Conservation (phyloP, 2,888 invertebrate species). For the Bellardia pandia region DNA sequence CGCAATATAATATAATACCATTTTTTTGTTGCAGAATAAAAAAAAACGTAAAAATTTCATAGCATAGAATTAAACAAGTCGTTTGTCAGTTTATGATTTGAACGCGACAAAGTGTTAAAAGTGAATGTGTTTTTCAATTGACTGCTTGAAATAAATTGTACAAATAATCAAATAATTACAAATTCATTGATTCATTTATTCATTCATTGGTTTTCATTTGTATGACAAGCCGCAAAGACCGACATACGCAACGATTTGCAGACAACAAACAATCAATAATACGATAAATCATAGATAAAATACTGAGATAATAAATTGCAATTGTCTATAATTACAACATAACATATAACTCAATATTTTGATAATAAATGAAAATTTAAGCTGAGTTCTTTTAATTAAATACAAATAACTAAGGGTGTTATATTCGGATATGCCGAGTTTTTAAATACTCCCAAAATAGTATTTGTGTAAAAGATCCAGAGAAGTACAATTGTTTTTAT, state of each 20-base stretch:
- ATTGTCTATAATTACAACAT: conserved; percentile 44
- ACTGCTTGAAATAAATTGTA: conserved; percentile 48
- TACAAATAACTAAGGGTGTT: too few relatives aligned
- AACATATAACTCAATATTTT: conserved; percentile 42
- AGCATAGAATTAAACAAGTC: conserved; percentile 40
- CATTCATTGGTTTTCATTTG: conserved; percentile 33
- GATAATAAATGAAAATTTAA: neutral
- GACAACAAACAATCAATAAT: conserved; percentile 37
- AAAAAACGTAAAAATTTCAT: conserved; percentile 31
- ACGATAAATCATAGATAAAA: conserved; percentile 52
- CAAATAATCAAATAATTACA: conserved; percentile 57
- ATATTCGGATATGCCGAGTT: too few relatives aligned
- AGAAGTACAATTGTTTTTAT: too few relatives aligned
- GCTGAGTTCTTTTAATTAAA: too few relatives aligned
- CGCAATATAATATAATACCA: conserved; percentile 41
- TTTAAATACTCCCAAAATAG: too few relatives aligned
- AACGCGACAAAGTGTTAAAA: conserved; percentile 67
- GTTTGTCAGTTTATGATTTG: conserved; percentile 60
- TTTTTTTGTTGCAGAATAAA: neutral
- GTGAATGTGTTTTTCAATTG: conserved; percentile 52
- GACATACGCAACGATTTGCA: neutral
- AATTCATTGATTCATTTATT: conserved; percentile 63
- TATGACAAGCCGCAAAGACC: conserved; percentile 18
- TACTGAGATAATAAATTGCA: conserved; percentile 45
- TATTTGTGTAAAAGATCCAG: too few relatives aligned